Base-by-base conservation (phyloP, 1,140 invertebrate species). In the Hyphantria cunea region DNA sequence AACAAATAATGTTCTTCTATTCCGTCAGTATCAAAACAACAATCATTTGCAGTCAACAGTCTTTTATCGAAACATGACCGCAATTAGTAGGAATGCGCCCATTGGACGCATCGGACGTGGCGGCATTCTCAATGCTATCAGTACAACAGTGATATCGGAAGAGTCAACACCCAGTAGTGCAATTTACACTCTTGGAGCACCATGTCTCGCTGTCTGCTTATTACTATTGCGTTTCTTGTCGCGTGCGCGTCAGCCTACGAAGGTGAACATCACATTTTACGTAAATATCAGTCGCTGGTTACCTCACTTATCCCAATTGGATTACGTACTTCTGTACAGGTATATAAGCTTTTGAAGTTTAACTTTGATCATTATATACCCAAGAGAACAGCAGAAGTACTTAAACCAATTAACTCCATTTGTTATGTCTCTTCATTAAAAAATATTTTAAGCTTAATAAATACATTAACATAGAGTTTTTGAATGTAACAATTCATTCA, bases 41-140 rank as follows among this genome's bases (percentile, higher is more conserved):
- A n/a, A n/a, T n/a, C n/a, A n/a, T 82, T 34, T 60, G 69, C 79
- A 82, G 79, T 82, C 76, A 81, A 83, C 62, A 79, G 48, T 72
- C 80, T 67, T 72, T 84, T 85, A 83, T 82, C 83, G 62, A 25
- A 37, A 55, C 65, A 64, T 67, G 66, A 74, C 49, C 66, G 67
- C 53, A 53, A 66, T 74, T 72, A 60, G n/a, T 60, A 58, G 50
- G 33, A 25, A 9, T 17, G 10, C 12, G 54, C n/a, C 33, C 32
- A 48, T 25, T 3, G 14, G 9, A 15, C 32, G 54, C 6, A 33
- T 0, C 54, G 54, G 54, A 44, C 44, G 54, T 33, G 25, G 12
- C 17, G 9, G 15, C 0, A 10, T 1, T 17, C n/a, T n/a, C n/a
- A 34, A 6, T 37, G 9, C 44, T 12, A 45, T 45, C 34, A 32